Conservation (phyloP, 2,113 vertebrate genomes). For the Crotalus helleri region DNA sequence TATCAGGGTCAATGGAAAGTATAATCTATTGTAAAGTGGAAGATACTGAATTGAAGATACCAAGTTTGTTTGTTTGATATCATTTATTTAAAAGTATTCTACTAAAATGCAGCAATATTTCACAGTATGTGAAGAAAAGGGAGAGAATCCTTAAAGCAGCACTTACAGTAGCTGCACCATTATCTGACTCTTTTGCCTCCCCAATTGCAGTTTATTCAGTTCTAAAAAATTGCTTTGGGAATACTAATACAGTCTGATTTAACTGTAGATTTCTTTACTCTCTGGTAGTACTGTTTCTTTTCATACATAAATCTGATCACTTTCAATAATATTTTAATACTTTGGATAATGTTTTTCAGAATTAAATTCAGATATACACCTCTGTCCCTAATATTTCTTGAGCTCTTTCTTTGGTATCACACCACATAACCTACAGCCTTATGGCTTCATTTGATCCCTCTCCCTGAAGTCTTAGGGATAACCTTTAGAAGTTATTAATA, state of each 20-base stretch:
- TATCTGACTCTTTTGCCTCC: not conserved
- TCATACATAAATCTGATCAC: not conserved
- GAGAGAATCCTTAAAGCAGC: not conserved
- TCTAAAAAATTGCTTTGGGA: not conserved
- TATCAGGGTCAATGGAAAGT: not conserved
- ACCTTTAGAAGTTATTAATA: not conserved
- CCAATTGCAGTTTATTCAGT: not conserved
- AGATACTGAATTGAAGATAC: not conserved
- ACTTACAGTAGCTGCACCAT: not conserved
- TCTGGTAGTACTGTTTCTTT: not conserved
- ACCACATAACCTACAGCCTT: not conserved
- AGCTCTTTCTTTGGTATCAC: not conserved
- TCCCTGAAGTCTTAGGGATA: not conserved
- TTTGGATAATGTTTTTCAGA: not conserved
- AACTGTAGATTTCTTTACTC: not conserved
- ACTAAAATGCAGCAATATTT: not conserved
- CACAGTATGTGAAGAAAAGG: not conserved
- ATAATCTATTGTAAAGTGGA: not conserved
- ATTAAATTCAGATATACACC: not conserved
- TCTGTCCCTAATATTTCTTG: not conserved
- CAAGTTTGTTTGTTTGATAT: not conserved
- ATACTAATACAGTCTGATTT: not conserved
- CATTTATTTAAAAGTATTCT: not conserved
- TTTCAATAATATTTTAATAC: not conserved
- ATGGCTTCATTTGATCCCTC: not conserved